phyloP scores from a whole-genome alignment of 2,888 invertebrate genomes.

The Idaea dimidiata region DNA sequence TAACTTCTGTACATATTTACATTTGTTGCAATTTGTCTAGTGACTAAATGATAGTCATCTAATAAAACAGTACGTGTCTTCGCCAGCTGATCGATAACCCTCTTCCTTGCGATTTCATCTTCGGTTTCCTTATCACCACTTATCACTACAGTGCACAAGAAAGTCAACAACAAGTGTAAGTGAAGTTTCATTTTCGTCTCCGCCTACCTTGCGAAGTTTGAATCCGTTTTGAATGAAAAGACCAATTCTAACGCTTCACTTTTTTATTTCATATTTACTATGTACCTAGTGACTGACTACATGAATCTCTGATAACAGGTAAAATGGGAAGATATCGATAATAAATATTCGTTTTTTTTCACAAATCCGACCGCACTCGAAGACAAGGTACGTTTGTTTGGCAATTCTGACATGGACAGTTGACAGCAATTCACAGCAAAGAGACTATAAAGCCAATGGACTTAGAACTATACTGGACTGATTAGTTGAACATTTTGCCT shows the following conservation, averaged over 20 bases:
- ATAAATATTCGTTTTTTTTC: too few species aligned
- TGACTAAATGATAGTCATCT: constrained; percentile 69
- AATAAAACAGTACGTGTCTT: constrained; percentile 63
- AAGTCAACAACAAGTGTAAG: constrained; percentile 55
- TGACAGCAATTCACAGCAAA: too few species aligned
- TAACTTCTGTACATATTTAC: constrained; percentile 73
- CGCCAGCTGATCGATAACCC: constrained; percentile 64
- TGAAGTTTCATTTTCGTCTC: constrained; percentile 54
- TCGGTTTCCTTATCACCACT: constrained; percentile 60
- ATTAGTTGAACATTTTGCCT: too few species aligned
- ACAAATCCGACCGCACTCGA: too few species aligned
- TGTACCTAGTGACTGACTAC: background rate
- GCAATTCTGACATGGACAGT: too few species aligned
- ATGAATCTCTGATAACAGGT: too few species aligned
- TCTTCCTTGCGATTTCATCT: constrained; percentile 60
- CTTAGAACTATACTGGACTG: too few species aligned
- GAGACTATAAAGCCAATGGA: too few species aligned
- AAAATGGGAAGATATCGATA: too few species aligned
- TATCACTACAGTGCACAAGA: constrained; percentile 55
- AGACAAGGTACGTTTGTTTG: too few species aligned
- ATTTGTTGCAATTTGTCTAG: constrained; percentile 69
- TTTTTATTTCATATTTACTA: constrained; percentile 5
- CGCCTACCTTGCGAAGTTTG: constrained; percentile 46
- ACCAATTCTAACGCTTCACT: background rate
- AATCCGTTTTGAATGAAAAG: background rate